Conservation (phyloP, 2,888 invertebrate species). For the Drosophila neutralis region DNA sequence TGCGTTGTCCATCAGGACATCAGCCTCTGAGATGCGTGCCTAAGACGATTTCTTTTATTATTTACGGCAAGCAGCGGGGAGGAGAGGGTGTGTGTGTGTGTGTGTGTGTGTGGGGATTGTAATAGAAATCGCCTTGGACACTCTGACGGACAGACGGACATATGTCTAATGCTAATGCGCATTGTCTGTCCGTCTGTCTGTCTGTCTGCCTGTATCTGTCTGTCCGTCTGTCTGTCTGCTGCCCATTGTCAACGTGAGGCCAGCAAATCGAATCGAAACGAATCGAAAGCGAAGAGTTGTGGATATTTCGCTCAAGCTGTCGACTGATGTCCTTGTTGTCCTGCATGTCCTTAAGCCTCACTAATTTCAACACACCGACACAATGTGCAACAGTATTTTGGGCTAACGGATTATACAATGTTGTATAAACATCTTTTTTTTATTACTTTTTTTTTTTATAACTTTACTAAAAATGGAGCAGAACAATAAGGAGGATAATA, state of each 20-base stretch:
- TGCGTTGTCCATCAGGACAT: conserved; percentile 70
- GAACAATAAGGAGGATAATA: neutral
- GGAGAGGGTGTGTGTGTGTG: neutral
- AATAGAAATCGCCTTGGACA: conserved; percentile 55
- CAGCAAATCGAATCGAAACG: conserved; percentile 30
- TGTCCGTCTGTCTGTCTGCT: neutral
- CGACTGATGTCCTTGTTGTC: conserved; percentile 13
- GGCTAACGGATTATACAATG: neutral
- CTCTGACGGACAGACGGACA: conserved; percentile 30
- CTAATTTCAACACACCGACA: conserved; percentile 34
- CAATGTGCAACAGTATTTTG: conserved; percentile 28
- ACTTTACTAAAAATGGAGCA: neutral
- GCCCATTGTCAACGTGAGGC: conserved; percentile 58
- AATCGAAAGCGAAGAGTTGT: conserved; percentile 59
- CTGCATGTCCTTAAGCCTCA: conserved; percentile 44
- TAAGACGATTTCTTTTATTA: conserved; percentile 81
- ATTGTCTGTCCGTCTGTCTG: conserved; percentile 53
- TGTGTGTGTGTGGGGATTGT: conserved; percentile 32
- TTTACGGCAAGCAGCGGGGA: conserved; percentile 59
- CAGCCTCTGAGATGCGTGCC: conserved; percentile 71
- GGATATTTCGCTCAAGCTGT: conserved; percentile 57
- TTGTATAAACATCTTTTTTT: neutral
- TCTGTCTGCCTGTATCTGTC: neutral
- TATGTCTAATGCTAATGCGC: conserved; percentile 72
- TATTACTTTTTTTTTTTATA: too few species aligned